Conservation (phyloP, 1,140 invertebrate species). For the Panagrolaimus sp. region DNA sequence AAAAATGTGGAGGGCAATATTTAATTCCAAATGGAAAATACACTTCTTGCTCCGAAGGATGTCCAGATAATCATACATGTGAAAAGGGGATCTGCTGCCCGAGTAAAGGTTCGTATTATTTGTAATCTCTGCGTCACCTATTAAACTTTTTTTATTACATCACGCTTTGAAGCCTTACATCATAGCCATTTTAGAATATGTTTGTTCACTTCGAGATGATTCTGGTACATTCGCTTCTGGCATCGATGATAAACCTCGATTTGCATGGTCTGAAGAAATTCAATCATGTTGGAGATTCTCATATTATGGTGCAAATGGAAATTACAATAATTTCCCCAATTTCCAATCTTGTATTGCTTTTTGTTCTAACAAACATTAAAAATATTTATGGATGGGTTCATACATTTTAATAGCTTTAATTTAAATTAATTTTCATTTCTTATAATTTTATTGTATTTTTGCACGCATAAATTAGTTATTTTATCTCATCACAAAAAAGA, state of each 20-base stretch:
- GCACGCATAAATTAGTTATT: not conserved
- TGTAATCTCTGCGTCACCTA: too few species aligned
- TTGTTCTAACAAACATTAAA: slow-evolving; percentile 16
- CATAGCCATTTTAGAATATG: slow-evolving; percentile 35
- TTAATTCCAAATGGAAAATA: slow-evolving; percentile 46
- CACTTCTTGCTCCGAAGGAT: slow-evolving; percentile 24
- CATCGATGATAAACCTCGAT: slow-evolving; percentile 40
- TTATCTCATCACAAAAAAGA: too few species aligned
- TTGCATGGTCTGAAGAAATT: slow-evolving; percentile 42
- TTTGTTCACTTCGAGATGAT: slow-evolving; percentile 41
- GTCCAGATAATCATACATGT: slow-evolving; percentile 38
- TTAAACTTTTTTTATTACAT: too few species aligned
- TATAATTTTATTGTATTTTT: not conserved
- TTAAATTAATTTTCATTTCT: not conserved
- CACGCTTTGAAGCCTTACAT: not conserved
- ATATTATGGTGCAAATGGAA: slow-evolving; percentile 41
- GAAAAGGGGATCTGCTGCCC: slow-evolving; percentile 40
- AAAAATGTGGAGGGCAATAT: slow-evolving; percentile 33
- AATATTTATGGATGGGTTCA: too few species aligned
- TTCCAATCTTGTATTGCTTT: slow-evolving; percentile 36
- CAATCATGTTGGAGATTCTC: slow-evolving; percentile 41
- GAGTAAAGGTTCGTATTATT: slow-evolving; percentile 27
- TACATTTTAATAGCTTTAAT: not conserved
- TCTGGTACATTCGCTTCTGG: slow-evolving; percentile 45
- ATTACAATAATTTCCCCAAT: slow-evolving; percentile 41